Conservation (phyloP, 2,888 invertebrate species). For the Idaea dimidiata region DNA sequence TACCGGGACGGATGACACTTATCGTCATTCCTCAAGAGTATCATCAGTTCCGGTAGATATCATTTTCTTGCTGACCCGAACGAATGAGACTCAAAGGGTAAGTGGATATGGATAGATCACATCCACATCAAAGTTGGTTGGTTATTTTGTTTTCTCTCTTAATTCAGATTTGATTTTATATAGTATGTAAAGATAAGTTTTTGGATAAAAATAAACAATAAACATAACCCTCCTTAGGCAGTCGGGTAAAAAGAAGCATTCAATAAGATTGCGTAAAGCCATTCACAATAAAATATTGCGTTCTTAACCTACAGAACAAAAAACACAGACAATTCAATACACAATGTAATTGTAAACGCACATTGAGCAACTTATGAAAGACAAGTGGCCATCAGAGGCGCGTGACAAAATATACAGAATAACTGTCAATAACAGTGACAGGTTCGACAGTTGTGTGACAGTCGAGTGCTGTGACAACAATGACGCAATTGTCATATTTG, state of each 20-base stretch:
- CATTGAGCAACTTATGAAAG: slow-evolving; percentile 17
- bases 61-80: no score
- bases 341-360: slow-evolving; percentile 8
- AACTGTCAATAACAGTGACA: slow-evolving; percentile 24
- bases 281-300: background rate
- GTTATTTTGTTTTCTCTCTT: no score
- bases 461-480: slow-evolving; percentile 30
- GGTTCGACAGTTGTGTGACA: slow-evolving; percentile 22
- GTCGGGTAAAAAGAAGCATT: background rate
- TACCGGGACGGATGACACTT: no score
- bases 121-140: no score
- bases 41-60: no score
- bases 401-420: slow-evolving; percentile 27
- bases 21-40: no score
- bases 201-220: no score
- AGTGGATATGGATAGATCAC: no score
- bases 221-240: no score
- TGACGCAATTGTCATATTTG: slow-evolving; percentile 22
- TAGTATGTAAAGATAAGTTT: no score
- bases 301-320: slow-evolving; percentile 8
- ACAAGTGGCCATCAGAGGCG: slow-evolving; percentile 22
- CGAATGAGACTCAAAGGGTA: no score
- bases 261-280: background rate
- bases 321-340: slow-evolving; percentile 8
- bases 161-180: no score